Evolutionary conservation across 2,113 vertebrate species (phyloP).

Genomic region (Trematocara marginatum): DNA sequence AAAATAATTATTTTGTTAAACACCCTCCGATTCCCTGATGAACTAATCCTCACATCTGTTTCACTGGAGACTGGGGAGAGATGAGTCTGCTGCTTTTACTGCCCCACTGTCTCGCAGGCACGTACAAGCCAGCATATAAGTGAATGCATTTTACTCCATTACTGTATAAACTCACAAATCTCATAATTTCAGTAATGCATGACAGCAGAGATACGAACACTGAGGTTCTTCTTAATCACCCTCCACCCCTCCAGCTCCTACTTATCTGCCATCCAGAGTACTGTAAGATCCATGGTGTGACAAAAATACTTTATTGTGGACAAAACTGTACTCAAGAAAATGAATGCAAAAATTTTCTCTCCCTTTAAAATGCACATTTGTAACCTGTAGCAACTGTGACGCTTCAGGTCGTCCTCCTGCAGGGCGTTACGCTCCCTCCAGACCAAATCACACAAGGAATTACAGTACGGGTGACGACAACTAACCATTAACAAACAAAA

Average conservation of each 20-base stretch:
- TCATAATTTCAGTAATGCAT: not conserved
- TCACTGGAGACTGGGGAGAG: constrained; percentile 37
- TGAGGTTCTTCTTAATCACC: not conserved
- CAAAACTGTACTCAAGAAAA: not conserved
- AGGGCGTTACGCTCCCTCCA: not conserved
- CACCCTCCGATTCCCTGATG: not conserved
- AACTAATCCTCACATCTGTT: constrained; percentile 63
- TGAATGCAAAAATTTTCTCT: not conserved
- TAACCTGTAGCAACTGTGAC: not conserved
- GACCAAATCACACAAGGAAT: not conserved
- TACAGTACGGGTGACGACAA: not conserved
- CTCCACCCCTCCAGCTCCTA: not conserved
- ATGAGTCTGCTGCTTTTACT: constrained; percentile 51
- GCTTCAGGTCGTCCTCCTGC: not conserved
- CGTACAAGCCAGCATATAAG: not conserved
- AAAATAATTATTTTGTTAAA: not conserved
- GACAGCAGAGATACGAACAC: not conserved
- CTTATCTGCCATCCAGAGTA: not conserved
- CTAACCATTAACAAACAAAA: not conserved
- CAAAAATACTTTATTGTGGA: not conserved
- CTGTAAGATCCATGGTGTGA: not conserved
- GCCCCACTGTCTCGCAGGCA: not conserved
- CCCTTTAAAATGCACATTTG: not conserved
- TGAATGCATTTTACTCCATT: not conserved
- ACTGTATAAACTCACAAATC: not conserved